Evolutionary conservation across 1,140 invertebrate species (phyloP).

Genomic region (Drosophila parvula): DNA sequence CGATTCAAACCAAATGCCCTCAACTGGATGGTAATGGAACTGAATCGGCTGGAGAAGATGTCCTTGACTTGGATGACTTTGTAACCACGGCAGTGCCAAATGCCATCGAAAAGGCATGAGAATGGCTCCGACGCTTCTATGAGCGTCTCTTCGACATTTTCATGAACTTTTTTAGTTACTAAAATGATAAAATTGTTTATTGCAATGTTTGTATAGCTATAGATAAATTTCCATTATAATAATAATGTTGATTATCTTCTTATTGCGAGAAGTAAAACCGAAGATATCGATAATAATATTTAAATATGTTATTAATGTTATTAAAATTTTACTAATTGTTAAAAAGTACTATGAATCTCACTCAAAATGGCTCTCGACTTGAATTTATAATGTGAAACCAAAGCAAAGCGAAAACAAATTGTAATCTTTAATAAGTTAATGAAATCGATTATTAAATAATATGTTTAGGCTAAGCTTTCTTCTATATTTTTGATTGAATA

Average conservation of each 20-base stretch:
- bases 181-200: neutral
- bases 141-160: constrained; percentile 66
- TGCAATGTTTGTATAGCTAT: neutral
- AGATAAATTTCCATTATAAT: neutral
- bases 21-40: constrained; percentile 43
- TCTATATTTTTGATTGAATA: too few species aligned
- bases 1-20: constrained; percentile 66
- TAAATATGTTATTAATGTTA: too few species aligned
- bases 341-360: neutral
- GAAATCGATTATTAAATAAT: too few species aligned
- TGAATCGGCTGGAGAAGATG: constrained; percentile 7
- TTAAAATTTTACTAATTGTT: neutral
- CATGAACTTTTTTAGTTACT: constrained; percentile 57
- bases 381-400: neutral
- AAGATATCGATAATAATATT: neutral
- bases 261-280: constrained; percentile 4
- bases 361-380: neutral
- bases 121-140: constrained; percentile 64
- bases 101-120: constrained; percentile 59
- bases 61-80: constrained; percentile 31
- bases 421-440: neutral
- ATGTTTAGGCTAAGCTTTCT: too few species aligned
- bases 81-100: constrained; percentile 45
- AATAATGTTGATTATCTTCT: constrained; percentile 8
- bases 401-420: neutral